A percentile compares a stretch with the other conserved stretches of the same genome.
phyloP scores from a whole-genome alignment of 2,113 vertebrate genomes.

The Onychostruthus taczanowskii region DNA sequence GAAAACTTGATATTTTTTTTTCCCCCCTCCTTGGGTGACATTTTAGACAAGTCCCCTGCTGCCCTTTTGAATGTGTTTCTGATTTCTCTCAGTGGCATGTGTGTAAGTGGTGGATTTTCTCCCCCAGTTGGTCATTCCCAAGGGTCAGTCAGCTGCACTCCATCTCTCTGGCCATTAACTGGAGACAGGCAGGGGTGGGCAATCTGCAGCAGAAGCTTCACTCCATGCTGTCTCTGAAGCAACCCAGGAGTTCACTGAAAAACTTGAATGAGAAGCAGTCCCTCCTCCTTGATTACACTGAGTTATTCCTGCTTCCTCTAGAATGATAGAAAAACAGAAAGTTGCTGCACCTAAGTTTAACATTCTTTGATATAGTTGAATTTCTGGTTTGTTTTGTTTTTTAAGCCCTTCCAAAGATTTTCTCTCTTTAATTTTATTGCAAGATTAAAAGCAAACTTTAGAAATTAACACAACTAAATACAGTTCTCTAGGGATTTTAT shows the following conservation, averaged over 20 bases:
- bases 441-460: background rate
- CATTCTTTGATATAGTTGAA: background rate
- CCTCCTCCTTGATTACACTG: background rate
- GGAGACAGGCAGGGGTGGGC: background rate
- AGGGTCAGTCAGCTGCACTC: background rate
- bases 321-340: background rate
- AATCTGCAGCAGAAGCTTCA: background rate
- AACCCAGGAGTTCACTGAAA: background rate
- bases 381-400: background rate
- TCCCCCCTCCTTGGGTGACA: background rate
- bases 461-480: background rate
- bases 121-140: background rate
- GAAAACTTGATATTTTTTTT: background rate
- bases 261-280: background rate
- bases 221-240: accelerated
- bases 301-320: background rate
- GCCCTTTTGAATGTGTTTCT: background rate
- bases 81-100: background rate
- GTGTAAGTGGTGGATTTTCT: background rate
- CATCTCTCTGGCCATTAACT: background rate
- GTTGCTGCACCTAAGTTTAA: background rate
- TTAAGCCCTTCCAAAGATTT: background rate
- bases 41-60: background rate
- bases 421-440: background rate
- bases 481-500: background rate